Percentiles rank a stretch among this genome's conserved stretches.
Evolutionary conservation across 2,888 invertebrate species (phyloP).

Genomic region (Volucella bombylans): DNA sequence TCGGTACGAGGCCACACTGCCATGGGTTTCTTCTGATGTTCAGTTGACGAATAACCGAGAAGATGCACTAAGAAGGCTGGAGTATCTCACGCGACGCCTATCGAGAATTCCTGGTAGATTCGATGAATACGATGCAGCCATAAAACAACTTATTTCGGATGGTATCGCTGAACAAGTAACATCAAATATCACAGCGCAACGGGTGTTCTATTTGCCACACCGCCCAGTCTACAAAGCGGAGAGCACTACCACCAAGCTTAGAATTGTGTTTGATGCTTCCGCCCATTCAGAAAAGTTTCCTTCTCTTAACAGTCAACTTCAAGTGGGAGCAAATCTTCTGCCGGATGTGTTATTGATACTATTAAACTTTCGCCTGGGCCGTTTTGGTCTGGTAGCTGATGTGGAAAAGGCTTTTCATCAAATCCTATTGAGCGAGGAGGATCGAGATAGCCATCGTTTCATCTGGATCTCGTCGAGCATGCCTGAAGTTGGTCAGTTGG

Average conservation of each 20-base stretch:
- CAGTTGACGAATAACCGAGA: neutral
- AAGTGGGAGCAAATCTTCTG: conserved; percentile 25
- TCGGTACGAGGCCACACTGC: conserved; percentile 11
- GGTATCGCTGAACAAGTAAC: conserved; percentile 5
- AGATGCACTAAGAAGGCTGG: conserved; percentile 2
- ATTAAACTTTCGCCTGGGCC: conserved; percentile 14
- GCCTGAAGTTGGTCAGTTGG: neutral
- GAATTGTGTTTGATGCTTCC: conserved; percentile 38
- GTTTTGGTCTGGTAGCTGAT: conserved; percentile 11
- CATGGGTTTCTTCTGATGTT: neutral
- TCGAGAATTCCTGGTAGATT: neutral
- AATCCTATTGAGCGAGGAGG: conserved; percentile 13
- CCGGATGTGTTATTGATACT: conserved; percentile 24
- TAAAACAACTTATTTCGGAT: conserved; percentile 23
- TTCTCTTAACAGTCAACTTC: conserved; percentile 6
- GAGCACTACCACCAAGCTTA: conserved; percentile 26
- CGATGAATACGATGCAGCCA: conserved; percentile 14
- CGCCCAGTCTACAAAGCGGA: conserved; percentile 36
- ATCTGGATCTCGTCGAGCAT: conserved; percentile 2
- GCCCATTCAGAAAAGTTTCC: conserved; percentile 8
- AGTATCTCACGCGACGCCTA: neutral
- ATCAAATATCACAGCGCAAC: neutral
- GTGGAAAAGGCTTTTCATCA: conserved; percentile 19
- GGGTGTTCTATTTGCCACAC: conserved; percentile 26
- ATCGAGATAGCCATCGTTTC: conserved; percentile 28